Base-by-base conservation (phyloP, 2,113 vertebrate species). In the Sterna hirundo region DNA sequence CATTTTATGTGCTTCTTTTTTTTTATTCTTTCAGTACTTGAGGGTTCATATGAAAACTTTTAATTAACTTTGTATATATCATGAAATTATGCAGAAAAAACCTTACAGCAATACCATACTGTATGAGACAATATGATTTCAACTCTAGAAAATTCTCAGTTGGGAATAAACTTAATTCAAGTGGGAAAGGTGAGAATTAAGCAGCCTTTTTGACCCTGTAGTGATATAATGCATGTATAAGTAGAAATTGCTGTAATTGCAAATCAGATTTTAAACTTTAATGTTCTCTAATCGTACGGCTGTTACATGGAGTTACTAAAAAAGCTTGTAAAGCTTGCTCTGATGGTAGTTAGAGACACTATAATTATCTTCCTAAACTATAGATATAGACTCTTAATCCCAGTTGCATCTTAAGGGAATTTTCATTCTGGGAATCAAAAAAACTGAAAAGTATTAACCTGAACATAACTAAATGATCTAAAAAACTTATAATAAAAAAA, bases 301-400 rank as follows among this genome's bases (percentile, higher is more conserved):
- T 93, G 61, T 81, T 94, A 58, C 22, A 17, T 51, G 64, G 57
- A 81, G 72, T 51, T 92, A 86, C 74, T 83, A 38, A 92, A 91
- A 88, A 83, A 69, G 16, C 90, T 71, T 94, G 74, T 94, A 62
- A 86, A 81, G 64, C 80, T 86, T 94, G 83, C 94, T 96, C 86
- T 90, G 80, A 26, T 83, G 60, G 51, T 83, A 96, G 86, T 95
- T 93, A 81, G 71, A 86, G 55, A 62, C 20, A 4, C 71, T 88
- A 10, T 93, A 95, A 91, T 96, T 96, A 80, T 88, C 52, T 77
- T 71, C 46, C 29, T 88, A 77, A 93, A 88, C 42, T 74, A 47
- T 6, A 68, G 51, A 47, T 86, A 25, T 1, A 61, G 58, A 32
- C 38, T 89, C 16, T 29, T 76, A 76, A 69, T 90, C 36, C 83